Base-by-base conservation (phyloP, 2,113 vertebrate genomes). In the Cynoglossus semilaevis region DNA sequence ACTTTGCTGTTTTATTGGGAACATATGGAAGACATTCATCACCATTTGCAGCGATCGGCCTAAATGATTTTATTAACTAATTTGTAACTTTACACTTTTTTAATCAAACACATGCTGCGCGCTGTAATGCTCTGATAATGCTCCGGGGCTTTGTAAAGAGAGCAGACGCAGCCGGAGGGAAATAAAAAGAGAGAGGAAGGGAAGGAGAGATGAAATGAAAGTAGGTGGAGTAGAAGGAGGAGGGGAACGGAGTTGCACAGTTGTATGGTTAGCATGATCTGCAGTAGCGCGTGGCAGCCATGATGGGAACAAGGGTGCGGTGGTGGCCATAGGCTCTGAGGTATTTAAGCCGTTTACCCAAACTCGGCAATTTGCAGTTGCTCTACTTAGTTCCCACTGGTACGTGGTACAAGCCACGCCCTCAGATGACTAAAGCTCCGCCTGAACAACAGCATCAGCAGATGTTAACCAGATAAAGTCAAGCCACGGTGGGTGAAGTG, bases 81-180 rank as follows among this genome's bases (percentile, higher is more conserved):
- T 90, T 90, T 89, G 85, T 87, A 89, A 89, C 85, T 72, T 87
- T 88, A 86, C 85, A 85, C 92, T 91, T 91, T 88, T 88, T 90
- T 89, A 89, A 88, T 87, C 87, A 87, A 89, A 86, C 86, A 85
- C 90, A 88, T 80, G 88, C 85, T 79, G 80, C 18, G 82, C 65
- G 70, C 80, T 59, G 69, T 85, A 63, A 80, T 87, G 84, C 38
- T 77, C 76, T 70, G 66, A 84, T 79, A 79, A 79, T 72, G 87
- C 89, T 89, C 83, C 47, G 29, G 85, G 89, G 88, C 84, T 89
- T 89, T 83, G 84, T 87, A 86, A 86, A 89, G 80, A 80, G 84
- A 85, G 80, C 74, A 46, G 63, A 59, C 62, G 67, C 77, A 87
- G 84, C 88, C 88, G 72, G 82, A 84, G 88, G 85, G 88, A 90